A percentile compares a stretch with the other conserved stretches of the same genome.
Evolutionary conservation across 2,797 vertebrate genomes (phyloP).

Genomic region (Sitta carolinensis): DNA sequence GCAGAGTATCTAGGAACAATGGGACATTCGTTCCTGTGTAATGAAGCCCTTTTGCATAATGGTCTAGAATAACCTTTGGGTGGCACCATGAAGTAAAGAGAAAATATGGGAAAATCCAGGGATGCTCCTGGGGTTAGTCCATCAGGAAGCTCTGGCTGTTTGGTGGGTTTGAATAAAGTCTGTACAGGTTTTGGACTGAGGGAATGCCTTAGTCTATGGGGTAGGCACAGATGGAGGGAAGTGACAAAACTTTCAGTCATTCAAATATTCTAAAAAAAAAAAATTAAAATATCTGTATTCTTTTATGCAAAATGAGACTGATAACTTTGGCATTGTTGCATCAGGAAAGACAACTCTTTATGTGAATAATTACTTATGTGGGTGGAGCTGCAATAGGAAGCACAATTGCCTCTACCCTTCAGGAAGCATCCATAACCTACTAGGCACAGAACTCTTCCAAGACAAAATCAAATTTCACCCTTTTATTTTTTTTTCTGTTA

Average conservation of each 20-base stretch:
- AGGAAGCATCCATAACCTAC: neutral
- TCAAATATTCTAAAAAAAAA: neutral
- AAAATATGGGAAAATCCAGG: neutral
- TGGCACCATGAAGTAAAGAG: neutral
- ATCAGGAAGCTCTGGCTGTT: neutral
- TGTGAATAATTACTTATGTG: accelerated
- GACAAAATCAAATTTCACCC: neutral
- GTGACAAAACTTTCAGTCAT: neutral
- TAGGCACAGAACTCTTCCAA: accelerated
- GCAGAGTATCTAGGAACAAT: neutral
- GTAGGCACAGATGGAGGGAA: neutral
- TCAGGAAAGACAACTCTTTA: neutral
- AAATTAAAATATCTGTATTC: accelerated
- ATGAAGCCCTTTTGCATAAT: neutral
- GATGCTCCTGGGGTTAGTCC: neutral
- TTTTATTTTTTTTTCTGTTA: neutral
- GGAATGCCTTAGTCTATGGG: neutral
- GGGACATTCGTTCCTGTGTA: neutral
- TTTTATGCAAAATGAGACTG: neutral
- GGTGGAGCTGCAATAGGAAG: neutral
- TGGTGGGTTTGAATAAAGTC: neutral
- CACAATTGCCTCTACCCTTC: neutral
- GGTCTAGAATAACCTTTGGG: neutral
- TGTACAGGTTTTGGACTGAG: accelerated
- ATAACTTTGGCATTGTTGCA: neutral